Conservation (phyloP, 2,888 invertebrate genomes). For the Xestoiulus laeticollis region DNA sequence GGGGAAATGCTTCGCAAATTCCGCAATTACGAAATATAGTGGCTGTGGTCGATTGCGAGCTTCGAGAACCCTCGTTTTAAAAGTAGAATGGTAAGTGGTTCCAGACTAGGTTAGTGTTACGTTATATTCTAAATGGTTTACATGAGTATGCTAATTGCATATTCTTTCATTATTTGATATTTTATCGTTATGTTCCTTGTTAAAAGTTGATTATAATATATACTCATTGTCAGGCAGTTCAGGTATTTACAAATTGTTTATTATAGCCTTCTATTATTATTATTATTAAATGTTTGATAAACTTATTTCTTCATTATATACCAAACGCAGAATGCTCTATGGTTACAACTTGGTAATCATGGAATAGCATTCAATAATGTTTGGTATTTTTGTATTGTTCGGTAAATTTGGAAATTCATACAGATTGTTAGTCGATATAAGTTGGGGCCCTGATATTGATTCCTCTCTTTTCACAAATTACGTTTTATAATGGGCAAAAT, state of each 20-base stretch:
- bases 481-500: too few species aligned
- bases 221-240: constrained; percentile 17
- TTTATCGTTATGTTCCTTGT: constrained; percentile 10
- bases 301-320: not conserved
- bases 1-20: constrained; percentile 49
- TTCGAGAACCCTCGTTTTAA: not conserved
- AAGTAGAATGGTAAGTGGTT: constrained; percentile 34
- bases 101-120: constrained; percentile 19
- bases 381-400: not conserved
- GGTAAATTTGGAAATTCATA: not conserved
- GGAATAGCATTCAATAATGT: not conserved
- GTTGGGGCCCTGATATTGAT: not conserved
- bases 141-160: not conserved
- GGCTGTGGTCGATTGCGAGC: not conserved
- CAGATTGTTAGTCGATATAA: not conserved
- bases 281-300: not conserved
- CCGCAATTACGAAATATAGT: constrained; percentile 53
- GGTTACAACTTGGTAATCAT: not conserved
- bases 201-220: constrained; percentile 35
- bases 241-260: not conserved
- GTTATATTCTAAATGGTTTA: constrained; percentile 34
- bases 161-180: constrained; percentile 10
- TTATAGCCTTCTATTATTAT: not conserved
- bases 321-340: not conserved
- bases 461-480: not conserved